These are phyloP conservation scores for Calycopis cecrops DNA, from an alignment of 1,140 invertebrate genomes.

Conservation along the genomic window DNA sequence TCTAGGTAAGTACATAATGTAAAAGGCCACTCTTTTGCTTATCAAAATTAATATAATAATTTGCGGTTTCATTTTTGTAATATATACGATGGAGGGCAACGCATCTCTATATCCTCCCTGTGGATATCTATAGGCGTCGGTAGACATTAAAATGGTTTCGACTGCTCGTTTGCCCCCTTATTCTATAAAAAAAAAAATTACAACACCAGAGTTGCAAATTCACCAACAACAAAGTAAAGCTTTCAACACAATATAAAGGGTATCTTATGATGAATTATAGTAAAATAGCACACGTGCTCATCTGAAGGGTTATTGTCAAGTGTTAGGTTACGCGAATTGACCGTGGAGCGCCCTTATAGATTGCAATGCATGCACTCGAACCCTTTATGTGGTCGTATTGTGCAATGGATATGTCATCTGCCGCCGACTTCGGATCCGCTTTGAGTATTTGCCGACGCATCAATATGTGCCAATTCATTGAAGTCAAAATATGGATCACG, in stretches of 20 bases:
- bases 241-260: constrained; percentile 39
- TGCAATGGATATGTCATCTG: constrained; percentile 68
- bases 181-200: no score
- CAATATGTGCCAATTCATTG: constrained; percentile 30
- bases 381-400: constrained; percentile 60
- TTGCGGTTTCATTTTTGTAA: constrained; percentile 60
- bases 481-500: constrained; percentile 22
- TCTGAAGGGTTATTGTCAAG: constrained; percentile 36
- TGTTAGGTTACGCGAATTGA: constrained; percentile 59
- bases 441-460: constrained; percentile 51
- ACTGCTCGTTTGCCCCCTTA: no score
- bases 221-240: constrained; percentile 65
- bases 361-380: constrained; percentile 65
- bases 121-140: constrained; percentile 43
- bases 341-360: constrained; percentile 63
- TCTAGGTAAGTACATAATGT: no score
- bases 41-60: constrained; percentile 42
- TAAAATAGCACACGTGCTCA: constrained; percentile 50
- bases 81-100: no score
- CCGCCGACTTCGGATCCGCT: constrained; percentile 37
- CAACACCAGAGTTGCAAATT: constrained; percentile 23
- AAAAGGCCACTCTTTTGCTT: no score
- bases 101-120: no score
- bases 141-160: no score
- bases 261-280: constrained; percentile 19